Percentiles rank a stretch among this genome's conserved stretches.
Evolutionary conservation across 2,888 invertebrate species (phyloP).

Genomic region (Candidula unifasciata): DNA sequence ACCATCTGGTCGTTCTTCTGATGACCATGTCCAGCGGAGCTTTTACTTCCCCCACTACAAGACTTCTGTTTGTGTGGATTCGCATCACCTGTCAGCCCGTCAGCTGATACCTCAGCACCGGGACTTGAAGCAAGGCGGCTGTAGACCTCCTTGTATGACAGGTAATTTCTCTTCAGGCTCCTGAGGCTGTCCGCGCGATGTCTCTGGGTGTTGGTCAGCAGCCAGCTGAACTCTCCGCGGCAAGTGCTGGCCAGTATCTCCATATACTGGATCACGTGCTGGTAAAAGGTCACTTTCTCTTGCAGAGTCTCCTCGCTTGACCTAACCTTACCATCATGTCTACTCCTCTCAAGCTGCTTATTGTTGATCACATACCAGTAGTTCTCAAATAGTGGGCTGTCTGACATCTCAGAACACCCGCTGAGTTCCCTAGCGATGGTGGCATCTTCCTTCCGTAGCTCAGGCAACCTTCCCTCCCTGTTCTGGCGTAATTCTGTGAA

Average conservation of each 20-base stretch:
- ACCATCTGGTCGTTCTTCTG: too few relatives aligned
- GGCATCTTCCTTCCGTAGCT: too few relatives aligned
- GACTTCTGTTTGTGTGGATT: too few relatives aligned
- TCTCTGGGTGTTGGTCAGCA: background rate
- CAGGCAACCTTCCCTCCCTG: too few relatives aligned
- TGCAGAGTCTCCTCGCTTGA: too few relatives aligned
- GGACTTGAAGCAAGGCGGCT: background rate
- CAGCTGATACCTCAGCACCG: too few relatives aligned
- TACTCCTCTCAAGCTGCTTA: background rate
- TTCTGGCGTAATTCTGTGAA: too few relatives aligned
- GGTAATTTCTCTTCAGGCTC: background rate
- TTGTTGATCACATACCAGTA: constrained; percentile 2
- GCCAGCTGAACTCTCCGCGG: background rate
- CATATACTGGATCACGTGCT: background rate
- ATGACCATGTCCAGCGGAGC: too few relatives aligned
- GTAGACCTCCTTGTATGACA: background rate
- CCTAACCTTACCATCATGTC: too few relatives aligned
- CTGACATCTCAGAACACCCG: background rate
- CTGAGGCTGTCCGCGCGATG: background rate
- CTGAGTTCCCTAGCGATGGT: background rate
- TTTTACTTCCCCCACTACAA: too few relatives aligned
- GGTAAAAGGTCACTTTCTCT: background rate
- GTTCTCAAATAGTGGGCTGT: background rate
- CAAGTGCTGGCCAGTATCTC: background rate
- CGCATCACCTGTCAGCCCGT: too few relatives aligned